Conservation (phyloP, 2,888 invertebrate genomes). For the Drosophila gaucha region DNA sequence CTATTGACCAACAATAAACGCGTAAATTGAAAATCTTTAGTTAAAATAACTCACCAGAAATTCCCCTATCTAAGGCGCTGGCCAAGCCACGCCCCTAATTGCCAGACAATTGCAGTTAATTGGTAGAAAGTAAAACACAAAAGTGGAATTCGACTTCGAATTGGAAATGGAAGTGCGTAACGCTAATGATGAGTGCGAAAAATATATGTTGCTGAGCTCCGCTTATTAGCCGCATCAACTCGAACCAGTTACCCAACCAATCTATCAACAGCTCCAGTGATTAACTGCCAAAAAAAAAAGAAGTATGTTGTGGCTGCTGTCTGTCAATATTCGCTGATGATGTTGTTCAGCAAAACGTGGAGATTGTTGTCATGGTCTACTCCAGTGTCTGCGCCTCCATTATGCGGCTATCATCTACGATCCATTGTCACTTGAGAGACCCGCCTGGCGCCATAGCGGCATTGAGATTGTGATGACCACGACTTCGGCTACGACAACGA, state of each 20-base stretch:
- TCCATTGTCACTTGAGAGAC: constrained; percentile 68
- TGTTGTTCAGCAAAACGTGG: constrained; percentile 33
- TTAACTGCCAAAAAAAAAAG: constrained; percentile 29
- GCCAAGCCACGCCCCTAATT: constrained; percentile 46
- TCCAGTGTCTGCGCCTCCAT: constrained; percentile 41
- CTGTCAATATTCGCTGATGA: constrained; percentile 28
- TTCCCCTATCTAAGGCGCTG: constrained; percentile 5
- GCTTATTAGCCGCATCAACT: constrained; percentile 56
- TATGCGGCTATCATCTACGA: constrained; percentile 50
- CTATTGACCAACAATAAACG: constrained; percentile 41
- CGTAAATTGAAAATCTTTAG: constrained; percentile 73
- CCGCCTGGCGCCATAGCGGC: constrained; percentile 74
- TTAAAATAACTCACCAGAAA: constrained; percentile 64
- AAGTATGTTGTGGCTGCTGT: constrained; percentile 13
- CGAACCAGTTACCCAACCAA: constrained; percentile 67
- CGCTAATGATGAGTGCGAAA: constrained; percentile 54
- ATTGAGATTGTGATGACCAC: constrained; percentile 44
- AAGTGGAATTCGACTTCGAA: constrained; percentile 27
- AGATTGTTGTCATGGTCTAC: constrained; percentile 65
- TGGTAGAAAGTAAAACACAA: constrained; percentile 73
- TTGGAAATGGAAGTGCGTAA: constrained; percentile 40
- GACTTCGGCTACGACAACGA: background rate
- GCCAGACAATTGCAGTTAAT: constrained; percentile 68
- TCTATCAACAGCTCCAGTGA: constrained; percentile 27
- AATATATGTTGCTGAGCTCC: constrained; percentile 9